Conservation (phyloP, 2,797 vertebrate species). For the Rhinoraja longicauda region DNA sequence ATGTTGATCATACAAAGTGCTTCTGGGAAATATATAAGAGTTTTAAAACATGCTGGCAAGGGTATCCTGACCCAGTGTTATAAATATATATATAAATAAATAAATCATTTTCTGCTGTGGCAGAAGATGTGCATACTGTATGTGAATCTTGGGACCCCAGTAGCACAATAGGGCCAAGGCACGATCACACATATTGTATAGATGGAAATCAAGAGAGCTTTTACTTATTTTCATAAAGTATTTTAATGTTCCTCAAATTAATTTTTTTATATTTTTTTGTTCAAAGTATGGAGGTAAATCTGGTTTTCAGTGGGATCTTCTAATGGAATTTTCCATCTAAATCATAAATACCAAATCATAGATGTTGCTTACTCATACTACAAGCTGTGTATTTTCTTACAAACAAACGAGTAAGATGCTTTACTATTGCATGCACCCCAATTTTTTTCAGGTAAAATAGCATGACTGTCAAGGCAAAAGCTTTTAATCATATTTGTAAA, state of each 20-base stretch:
- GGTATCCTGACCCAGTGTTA: constrained; percentile 62
- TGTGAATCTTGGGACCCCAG: constrained; percentile 71
- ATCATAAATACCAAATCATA: constrained; percentile 52
- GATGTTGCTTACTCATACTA: constrained; percentile 78
- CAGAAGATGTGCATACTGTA: constrained; percentile 82
- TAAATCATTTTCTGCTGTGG: constrained; percentile 79
- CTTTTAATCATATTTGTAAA: constrained; percentile 99
- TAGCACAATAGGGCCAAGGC: constrained; percentile 91
- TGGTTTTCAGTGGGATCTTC: constrained; percentile 64
- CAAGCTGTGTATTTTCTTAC: constrained; percentile 92
- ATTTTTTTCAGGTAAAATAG: constrained; percentile 86
- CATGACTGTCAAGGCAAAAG: constrained; percentile 77
- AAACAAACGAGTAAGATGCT: constrained; percentile 79
- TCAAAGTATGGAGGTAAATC: constrained; percentile 65
- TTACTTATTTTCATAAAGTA: constrained; percentile 99
- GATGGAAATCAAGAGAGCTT: constrained; percentile 98
- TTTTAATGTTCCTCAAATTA: constrained; percentile 92
- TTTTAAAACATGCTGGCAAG: constrained; percentile 69
- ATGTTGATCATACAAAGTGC: constrained; percentile 77
- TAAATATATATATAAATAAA: constrained; percentile 55
- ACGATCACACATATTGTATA: constrained; percentile 90
- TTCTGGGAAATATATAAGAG: constrained; percentile 67
- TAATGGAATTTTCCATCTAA: constrained; percentile 51
- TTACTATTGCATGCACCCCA: constrained; percentile 97
- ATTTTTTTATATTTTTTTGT: constrained; percentile 63